phyloP scores from a whole-genome alignment of 2,888 invertebrate genomes.

The Candidula unifasciata region DNA sequence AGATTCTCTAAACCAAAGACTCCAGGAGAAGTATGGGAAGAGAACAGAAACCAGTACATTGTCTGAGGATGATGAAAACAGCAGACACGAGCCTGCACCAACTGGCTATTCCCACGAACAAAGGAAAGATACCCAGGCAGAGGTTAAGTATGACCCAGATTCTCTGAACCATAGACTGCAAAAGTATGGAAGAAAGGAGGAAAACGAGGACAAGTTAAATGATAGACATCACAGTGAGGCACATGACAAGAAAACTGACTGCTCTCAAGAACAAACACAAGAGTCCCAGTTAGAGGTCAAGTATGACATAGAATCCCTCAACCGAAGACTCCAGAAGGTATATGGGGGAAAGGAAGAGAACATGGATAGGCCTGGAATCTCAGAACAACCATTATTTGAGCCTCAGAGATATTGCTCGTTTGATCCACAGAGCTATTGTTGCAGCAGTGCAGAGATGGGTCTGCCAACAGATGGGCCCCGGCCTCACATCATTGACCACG shows the following conservation, averaged over 20 bases:
- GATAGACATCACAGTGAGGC: too few relatives aligned
- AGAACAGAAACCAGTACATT: too few relatives aligned
- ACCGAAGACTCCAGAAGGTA: not conserved
- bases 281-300: not conserved
- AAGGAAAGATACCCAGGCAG: not conserved
- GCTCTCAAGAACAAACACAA: too few relatives aligned
- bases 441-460: constrained; percentile 42
- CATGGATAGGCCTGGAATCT: not conserved
- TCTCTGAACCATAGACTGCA: too few relatives aligned
- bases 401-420: not conserved
- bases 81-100: too few relatives aligned
- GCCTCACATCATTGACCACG: constrained; percentile 51
- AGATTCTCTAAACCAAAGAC: too few relatives aligned
- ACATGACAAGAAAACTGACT: too few relatives aligned
- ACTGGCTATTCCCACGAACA: too few relatives aligned
- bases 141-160: constrained; percentile 10
- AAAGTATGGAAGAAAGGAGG: too few relatives aligned
- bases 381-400: not conserved
- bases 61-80: too few relatives aligned
- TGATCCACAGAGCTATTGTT: not conserved
- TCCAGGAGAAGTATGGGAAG: too few relatives aligned
- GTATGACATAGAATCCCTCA: constrained; percentile 21
- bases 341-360: not conserved
- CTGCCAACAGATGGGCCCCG: constrained; percentile 51
- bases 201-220: too few relatives aligned